Conservation (phyloP, 2,797 vertebrate genomes). For the Phalanger gymnotis region DNA sequence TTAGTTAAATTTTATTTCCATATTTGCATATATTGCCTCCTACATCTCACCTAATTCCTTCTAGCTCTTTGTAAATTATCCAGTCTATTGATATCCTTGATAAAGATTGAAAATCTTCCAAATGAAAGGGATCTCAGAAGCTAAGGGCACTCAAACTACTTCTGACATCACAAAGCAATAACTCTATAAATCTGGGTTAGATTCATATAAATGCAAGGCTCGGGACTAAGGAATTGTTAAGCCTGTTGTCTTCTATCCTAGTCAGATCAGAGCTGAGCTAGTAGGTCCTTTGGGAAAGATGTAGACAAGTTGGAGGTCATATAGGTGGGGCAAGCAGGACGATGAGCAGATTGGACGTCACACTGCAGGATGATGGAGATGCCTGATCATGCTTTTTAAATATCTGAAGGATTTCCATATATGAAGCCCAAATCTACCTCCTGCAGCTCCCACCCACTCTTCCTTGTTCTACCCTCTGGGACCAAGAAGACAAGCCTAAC, state of each 20-base stretch:
- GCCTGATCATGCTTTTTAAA: not conserved
- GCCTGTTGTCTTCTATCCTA: not conserved
- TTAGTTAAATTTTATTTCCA: not conserved
- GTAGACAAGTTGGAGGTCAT: not conserved
- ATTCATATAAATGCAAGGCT: not conserved
- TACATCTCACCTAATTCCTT: not conserved
- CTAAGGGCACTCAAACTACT: not conserved
- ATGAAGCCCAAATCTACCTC: not conserved
- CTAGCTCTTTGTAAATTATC: not conserved
- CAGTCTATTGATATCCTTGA: not conserved
- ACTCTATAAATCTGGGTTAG: not conserved
- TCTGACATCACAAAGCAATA: not conserved
- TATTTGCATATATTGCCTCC: not conserved
- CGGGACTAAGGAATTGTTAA: not conserved
- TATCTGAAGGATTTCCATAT: not conserved
- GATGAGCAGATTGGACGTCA: not conserved
- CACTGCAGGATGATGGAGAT: not conserved
- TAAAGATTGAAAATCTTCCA: not conserved
- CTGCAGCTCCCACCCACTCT: not conserved
- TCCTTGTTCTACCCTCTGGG: not conserved
- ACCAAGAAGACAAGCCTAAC: not conserved
- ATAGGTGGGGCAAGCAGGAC: not conserved
- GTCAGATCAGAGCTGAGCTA: not conserved
- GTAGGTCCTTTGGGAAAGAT: not conserved
- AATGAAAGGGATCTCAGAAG: not conserved